A percentile compares a stretch with the other conserved stretches of the same genome.
Evolutionary conservation across 92 coral and sea anemone species (phyloP).

Genomic region (Bergia puertoricense): DNA sequence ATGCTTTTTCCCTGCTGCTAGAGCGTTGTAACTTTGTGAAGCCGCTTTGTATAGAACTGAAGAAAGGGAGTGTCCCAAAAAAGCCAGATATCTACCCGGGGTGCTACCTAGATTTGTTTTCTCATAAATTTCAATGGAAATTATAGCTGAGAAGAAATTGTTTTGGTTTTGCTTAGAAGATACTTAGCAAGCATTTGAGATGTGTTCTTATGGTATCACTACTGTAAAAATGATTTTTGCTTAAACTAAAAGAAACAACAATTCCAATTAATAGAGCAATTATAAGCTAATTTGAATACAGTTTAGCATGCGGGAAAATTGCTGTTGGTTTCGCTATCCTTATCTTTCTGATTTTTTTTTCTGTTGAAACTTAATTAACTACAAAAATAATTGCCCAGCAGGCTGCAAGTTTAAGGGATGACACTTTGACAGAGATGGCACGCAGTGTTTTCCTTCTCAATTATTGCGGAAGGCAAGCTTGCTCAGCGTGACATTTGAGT

Average conservation of each 20-base stretch:
- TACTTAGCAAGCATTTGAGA: constrained; percentile 5
- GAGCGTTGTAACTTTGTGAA: constrained; percentile 42
- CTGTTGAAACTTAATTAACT: constrained; percentile 43
- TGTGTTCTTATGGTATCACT: background rate
- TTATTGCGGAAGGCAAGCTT: constrained; percentile 20
- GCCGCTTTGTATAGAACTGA: constrained; percentile 40
- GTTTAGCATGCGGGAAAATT: constrained; percentile 20
- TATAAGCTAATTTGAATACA: constrained; percentile 28
- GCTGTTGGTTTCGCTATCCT: constrained; percentile 22
- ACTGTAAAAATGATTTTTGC: constrained; percentile 16
- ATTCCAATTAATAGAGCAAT: constrained; percentile 27
- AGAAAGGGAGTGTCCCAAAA: background rate
- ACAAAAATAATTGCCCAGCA: constrained; percentile 36
- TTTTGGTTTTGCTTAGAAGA: constrained; percentile 28
- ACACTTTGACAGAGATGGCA: constrained; percentile 50
- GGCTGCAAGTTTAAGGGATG: constrained; percentile 39
- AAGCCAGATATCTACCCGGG: constrained; percentile 28
- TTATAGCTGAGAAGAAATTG: constrained; percentile 37
- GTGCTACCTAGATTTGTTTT: constrained; percentile 21
- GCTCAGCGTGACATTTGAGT: constrained; percentile 77
- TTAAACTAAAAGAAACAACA: constrained; percentile 21
- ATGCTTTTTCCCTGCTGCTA: background rate
- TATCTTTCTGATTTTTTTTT: constrained; percentile 21
- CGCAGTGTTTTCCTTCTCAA: constrained; percentile 73
- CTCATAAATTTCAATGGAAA: constrained; percentile 21